phyloP scores from a whole-genome alignment of 2,888 invertebrate genomes.

The Pachycephus smyrnensis region DNA sequence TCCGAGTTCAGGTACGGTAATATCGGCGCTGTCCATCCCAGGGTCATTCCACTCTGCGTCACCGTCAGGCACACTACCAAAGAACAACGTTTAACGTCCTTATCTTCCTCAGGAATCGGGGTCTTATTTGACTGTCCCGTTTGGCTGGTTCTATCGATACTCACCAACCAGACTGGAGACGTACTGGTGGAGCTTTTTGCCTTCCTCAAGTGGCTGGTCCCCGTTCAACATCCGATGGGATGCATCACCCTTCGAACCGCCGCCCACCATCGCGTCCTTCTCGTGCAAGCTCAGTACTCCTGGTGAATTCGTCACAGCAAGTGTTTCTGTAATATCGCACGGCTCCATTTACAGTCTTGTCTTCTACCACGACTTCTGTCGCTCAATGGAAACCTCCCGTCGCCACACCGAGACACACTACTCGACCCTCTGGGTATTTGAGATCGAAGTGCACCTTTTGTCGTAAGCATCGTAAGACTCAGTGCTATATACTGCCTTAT shows the following conservation, averaged over 20 bases:
- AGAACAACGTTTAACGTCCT: background rate
- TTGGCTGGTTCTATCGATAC: conserved; percentile 22
- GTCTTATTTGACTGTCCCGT: background rate
- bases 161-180: conserved; percentile 53
- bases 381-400: no score
- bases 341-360: no score
- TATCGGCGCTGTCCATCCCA: conserved; percentile 58
- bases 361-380: no score
- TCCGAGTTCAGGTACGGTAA: conserved; percentile 43
- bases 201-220: conserved; percentile 29
- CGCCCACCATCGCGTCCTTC: background rate
- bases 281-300: no score
- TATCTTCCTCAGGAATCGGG: background rate
- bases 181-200: conserved; percentile 51
- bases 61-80: conserved; percentile 52
- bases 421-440: no score
- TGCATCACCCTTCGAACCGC: background rate
- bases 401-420: no score
- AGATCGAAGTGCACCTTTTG: no score
- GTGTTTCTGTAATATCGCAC: no score
- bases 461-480: no score
- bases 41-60: conserved; percentile 55
- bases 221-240: background rate
- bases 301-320: no score
- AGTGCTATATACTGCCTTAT: no score